These are phyloP conservation scores for Thyatira batis DNA, from an alignment of 2,888 invertebrate species.

Conservation along the genomic window DNA sequence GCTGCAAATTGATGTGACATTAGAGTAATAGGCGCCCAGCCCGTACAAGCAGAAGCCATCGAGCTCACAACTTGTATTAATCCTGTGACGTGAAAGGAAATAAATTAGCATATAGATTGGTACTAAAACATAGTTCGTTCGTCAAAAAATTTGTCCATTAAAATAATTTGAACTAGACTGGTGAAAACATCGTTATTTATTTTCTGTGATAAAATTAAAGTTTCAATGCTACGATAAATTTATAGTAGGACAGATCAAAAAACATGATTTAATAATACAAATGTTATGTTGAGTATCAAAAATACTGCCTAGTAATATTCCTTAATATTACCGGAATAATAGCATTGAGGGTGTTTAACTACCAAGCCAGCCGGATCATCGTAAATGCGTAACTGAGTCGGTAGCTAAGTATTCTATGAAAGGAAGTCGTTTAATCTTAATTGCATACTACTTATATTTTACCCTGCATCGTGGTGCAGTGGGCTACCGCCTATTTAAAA, in stretches of 20 bases:
- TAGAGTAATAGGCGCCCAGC: slow-evolving; percentile 58
- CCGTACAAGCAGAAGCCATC: slow-evolving; percentile 54
- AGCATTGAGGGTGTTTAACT: too few relatives aligned
- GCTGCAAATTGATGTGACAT: slow-evolving; percentile 62
- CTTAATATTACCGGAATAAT: too few relatives aligned
- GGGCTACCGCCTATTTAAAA: not conserved
- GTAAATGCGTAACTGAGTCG: too few relatives aligned
- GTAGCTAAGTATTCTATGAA: not conserved
- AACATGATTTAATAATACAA: too few relatives aligned
- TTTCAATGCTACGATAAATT: too few relatives aligned
- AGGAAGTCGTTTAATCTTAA: not conserved
- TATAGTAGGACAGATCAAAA: too few relatives aligned
- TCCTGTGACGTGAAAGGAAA: slow-evolving; percentile 36
- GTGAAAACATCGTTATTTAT: too few relatives aligned
- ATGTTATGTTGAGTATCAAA: too few relatives aligned
- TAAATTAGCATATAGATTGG: not conserved
- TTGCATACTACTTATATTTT: not conserved
- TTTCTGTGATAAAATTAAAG: too few relatives aligned
- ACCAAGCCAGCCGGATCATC: too few relatives aligned
- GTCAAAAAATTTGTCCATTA: not conserved
- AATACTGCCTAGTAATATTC: too few relatives aligned
- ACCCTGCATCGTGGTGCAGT: not conserved
- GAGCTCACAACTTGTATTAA: slow-evolving; percentile 62
- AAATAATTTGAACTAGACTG: not conserved
- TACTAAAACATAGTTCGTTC: not conserved